These are phyloP conservation scores for Panagrolaimus sp. DNA, from an alignment of 1,140 invertebrate genomes.

Conservation along the genomic window DNA sequence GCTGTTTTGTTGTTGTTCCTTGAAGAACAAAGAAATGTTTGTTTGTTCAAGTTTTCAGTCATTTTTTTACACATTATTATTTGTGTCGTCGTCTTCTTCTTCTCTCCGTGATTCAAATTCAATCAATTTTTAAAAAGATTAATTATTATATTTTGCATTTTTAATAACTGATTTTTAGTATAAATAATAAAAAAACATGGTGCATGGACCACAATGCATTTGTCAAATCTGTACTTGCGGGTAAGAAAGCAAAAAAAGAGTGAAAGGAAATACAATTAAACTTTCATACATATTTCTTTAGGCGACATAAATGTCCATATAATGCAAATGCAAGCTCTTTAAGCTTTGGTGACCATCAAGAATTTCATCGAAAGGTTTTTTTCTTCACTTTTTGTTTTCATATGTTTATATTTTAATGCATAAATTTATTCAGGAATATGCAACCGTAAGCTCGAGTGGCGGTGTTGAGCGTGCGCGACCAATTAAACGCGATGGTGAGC, in stretches of 20 bases:
- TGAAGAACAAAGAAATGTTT: no score
- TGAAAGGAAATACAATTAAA: background rate
- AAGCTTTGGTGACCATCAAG: slow-evolving; percentile 25
- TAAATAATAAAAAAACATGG: no score
- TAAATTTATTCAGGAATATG: slow-evolving; percentile 14
- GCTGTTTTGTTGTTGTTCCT: no score
- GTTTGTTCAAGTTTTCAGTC: no score
- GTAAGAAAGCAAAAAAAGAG: slow-evolving; percentile 18
- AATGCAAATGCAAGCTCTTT: slow-evolving; percentile 35
- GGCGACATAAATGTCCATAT: slow-evolving; percentile 39
- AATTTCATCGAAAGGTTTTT: slow-evolving; percentile 31
- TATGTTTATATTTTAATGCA: background rate
- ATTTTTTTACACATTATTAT: no score
- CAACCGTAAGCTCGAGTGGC: background rate
- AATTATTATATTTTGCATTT: no score
- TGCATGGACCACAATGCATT: slow-evolving; percentile 39
- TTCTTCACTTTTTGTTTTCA: background rate
- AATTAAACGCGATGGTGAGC: slow-evolving; percentile 14
- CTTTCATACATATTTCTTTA: slow-evolving; percentile 12
- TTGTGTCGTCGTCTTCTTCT: no score
- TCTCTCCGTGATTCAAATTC: no score
- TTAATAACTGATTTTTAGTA: no score
- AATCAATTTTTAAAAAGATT: no score
- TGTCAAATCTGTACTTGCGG: slow-evolving; percentile 47
- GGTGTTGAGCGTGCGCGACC: slow-evolving; percentile 19